Percentiles rank a stretch among this genome's conserved stretches.
Evolutionary conservation across 2,113 vertebrate species (phyloP).

Genomic region (cat (Felis catus)): DNA sequence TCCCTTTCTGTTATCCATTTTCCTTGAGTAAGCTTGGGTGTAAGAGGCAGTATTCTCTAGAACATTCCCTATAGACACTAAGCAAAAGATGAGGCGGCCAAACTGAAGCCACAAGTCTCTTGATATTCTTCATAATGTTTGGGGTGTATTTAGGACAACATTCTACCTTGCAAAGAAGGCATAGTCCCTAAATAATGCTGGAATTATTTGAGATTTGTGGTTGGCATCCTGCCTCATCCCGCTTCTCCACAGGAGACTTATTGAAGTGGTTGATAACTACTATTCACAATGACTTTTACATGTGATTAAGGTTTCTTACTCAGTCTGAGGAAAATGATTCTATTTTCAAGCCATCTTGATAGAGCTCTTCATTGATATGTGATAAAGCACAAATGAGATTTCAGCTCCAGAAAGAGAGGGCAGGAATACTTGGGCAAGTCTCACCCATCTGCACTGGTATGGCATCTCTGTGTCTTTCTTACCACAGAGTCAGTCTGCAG

Average conservation of each 20-base stretch:
- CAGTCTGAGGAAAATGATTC: background rate
- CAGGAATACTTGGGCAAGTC: background rate
- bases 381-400: background rate
- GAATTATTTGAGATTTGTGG: background rate
- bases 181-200: background rate
- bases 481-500: background rate
- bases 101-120: background rate
- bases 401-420: background rate
- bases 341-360: conserved; percentile 20
- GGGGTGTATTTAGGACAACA: background rate
- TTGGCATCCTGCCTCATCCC: background rate
- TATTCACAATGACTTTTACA: conserved; percentile 21
- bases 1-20: background rate
- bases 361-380: background rate
- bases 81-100: background rate
- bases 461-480: background rate
- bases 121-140: background rate
- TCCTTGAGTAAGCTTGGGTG: background rate
- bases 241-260: background rate
- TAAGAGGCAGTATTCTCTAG: background rate
- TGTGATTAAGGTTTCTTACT: conserved; percentile 46
- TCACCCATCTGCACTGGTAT: background rate
- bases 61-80: background rate
- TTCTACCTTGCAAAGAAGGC: background rate
- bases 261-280: conserved; percentile 27